A percentile compares a stretch with the other conserved stretches of the same genome.
phyloP scores from a whole-genome alignment of 1,140 invertebrate genomes.

The Xylocopa sonorina region DNA sequence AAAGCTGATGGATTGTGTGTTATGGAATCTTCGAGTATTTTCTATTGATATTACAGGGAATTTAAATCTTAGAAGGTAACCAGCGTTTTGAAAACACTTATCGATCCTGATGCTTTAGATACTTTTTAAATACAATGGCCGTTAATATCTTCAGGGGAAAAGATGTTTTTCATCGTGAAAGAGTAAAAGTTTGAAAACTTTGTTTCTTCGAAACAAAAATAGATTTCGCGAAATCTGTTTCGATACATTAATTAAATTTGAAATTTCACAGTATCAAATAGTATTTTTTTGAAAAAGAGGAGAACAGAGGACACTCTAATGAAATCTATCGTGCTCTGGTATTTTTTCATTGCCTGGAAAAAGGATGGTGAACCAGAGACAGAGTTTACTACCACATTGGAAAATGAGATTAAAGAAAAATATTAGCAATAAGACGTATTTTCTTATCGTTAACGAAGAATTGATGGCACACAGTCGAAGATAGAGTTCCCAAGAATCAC shows the following conservation, averaged over 20 bases:
- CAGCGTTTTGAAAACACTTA: not conserved
- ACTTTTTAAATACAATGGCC: too few relatives aligned
- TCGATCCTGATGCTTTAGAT: too few relatives aligned
- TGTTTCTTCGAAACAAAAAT: too few relatives aligned
- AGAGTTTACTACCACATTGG: not conserved
- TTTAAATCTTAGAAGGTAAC: not conserved
- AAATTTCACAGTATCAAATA: not conserved
- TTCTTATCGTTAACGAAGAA: not conserved
- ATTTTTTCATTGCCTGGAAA: slow-evolving; percentile 4
- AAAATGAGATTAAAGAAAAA: not conserved
- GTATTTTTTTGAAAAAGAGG: not conserved
- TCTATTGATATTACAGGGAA: not conserved
- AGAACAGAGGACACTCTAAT: too few relatives aligned
- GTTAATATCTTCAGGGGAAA: too few relatives aligned
- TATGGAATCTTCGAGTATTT: not conserved
- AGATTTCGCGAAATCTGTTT: too few relatives aligned
- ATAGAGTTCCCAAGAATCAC: not conserved
- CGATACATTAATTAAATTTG: not conserved
- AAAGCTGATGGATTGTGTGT: not conserved
- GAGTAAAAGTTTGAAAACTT: too few relatives aligned
- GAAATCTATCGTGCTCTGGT: not conserved
- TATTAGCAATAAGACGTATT: not conserved
- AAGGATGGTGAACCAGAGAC: not conserved
- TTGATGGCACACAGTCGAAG: too few relatives aligned
- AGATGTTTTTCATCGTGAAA: too few relatives aligned